Conservation (phyloP, 2,888 invertebrate species). For the Horisme vitalbata region DNA sequence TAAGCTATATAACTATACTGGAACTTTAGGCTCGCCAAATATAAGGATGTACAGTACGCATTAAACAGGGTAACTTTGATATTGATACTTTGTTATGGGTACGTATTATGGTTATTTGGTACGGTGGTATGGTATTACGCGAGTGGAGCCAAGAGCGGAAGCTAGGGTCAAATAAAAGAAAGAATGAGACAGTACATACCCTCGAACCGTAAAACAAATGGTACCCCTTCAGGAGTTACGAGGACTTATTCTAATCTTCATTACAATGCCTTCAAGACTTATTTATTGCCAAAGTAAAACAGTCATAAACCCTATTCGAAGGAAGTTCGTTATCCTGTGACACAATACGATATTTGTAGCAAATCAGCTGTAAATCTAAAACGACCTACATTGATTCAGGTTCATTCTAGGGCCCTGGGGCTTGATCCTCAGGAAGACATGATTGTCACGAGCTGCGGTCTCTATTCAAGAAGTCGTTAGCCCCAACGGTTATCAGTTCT, state of each 20-base stretch:
- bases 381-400: constrained; percentile 22
- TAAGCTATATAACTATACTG: too few relatives aligned
- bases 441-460: not conserved
- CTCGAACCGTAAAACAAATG: not conserved
- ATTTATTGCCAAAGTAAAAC: constrained; percentile 24
- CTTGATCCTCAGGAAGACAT: not conserved
- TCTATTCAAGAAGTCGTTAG: too few relatives aligned
- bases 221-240: constrained; percentile 7
- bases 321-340: constrained; percentile 14
- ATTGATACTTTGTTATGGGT: too few relatives aligned
- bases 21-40: too few relatives aligned
- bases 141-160: too few relatives aligned
- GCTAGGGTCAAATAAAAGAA: too few relatives aligned
- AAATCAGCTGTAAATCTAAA: constrained; percentile 35
- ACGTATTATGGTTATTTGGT: too few relatives aligned
- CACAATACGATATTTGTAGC: constrained; percentile 25
- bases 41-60: too few relatives aligned
- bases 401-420: not conserved
- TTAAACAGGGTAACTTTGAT: too few relatives aligned
- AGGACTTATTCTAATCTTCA: constrained; percentile 18
- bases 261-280: constrained; percentile 18
- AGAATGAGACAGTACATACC: not conserved
- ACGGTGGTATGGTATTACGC: too few relatives aligned
- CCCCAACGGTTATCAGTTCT: too few relatives aligned
- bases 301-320: constrained; percentile 19